Evolutionary conservation across 1,140 invertebrate species (phyloP).

Genomic region (Pteromalus puparum): DNA sequence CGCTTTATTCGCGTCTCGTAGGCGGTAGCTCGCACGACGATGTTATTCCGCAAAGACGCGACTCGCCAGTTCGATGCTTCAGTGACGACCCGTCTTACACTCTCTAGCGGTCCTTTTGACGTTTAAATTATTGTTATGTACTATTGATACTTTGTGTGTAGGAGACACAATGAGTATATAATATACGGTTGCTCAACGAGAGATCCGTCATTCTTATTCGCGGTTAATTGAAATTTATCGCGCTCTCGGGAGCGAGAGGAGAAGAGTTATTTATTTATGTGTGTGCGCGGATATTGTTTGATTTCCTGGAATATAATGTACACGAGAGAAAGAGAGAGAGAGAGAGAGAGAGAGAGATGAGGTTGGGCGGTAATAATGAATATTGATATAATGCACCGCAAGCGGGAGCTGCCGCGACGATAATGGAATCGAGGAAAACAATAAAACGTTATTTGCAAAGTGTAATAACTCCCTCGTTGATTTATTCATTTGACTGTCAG

Average conservation of each 20-base stretch:
- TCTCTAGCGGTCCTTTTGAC: slow-evolving; percentile 32
- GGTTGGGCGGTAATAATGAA: background rate
- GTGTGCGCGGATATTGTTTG: slow-evolving; percentile 34
- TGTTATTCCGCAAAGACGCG: background rate
- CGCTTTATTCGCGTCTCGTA: slow-evolving; percentile 8
- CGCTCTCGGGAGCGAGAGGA: background rate
- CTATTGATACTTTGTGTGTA: background rate
- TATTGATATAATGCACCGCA: slow-evolving; percentile 9
- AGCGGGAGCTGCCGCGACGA: too few species aligned
- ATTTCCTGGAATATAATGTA: slow-evolving; percentile 10
- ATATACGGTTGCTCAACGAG: slow-evolving; percentile 13
- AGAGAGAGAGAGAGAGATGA: background rate
- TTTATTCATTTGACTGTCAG: background rate
- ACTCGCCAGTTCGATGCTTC: background rate
- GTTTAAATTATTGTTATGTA: slow-evolving; percentile 12
- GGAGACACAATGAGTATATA: background rate
- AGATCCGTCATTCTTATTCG: slow-evolving; percentile 24
- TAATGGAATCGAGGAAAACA: too few species aligned
- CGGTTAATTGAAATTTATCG: slow-evolving; percentile 46
- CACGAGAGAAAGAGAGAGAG: too few species aligned
- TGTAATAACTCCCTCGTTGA: background rate
- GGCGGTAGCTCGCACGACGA: background rate
- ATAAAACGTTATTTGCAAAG: too few species aligned
- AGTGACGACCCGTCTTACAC: slow-evolving; percentile 9
- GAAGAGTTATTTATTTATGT: slow-evolving; percentile 11